Conservation (phyloP, 1,140 invertebrate species). For the Caenorhabditis latens region DNA sequence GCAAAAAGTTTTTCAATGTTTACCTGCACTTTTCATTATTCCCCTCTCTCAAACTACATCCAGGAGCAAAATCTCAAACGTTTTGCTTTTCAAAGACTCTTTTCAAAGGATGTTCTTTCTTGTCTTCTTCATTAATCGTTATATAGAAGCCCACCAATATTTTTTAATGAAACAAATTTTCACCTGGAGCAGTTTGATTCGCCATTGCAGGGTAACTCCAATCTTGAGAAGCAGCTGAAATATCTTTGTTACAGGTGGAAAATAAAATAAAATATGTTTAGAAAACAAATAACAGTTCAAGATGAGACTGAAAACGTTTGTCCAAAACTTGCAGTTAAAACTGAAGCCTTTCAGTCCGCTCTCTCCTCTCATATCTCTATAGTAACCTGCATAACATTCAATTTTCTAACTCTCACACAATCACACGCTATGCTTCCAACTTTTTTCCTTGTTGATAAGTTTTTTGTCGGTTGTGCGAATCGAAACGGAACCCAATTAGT, state of each 20-base stretch:
- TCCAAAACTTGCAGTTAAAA: constrained; percentile 12
- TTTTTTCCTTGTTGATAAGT: constrained; percentile 42
- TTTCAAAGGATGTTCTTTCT: too few species aligned
- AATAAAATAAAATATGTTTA: background rate
- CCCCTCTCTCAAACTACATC: too few species aligned
- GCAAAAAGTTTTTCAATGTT: too few species aligned
- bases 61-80: too few species aligned
- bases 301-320: background rate
- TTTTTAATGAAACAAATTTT: background rate
- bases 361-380: background rate
- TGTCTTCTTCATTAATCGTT: background rate
- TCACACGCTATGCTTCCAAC: constrained; percentile 38
- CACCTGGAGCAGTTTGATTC: constrained; percentile 38
- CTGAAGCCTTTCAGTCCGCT: constrained; percentile 49
- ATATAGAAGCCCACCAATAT: background rate
- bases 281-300: background rate
- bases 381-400: constrained; percentile 54
- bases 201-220: constrained; percentile 28
- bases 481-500: constrained; percentile 44
- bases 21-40: too few species aligned
- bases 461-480: constrained; percentile 18
- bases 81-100: too few species aligned
- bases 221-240: constrained; percentile 37
- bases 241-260: background rate
- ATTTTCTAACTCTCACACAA: constrained; percentile 35